Conservation (phyloP, 2,797 vertebrate species). For the Natrix natrix region DNA sequence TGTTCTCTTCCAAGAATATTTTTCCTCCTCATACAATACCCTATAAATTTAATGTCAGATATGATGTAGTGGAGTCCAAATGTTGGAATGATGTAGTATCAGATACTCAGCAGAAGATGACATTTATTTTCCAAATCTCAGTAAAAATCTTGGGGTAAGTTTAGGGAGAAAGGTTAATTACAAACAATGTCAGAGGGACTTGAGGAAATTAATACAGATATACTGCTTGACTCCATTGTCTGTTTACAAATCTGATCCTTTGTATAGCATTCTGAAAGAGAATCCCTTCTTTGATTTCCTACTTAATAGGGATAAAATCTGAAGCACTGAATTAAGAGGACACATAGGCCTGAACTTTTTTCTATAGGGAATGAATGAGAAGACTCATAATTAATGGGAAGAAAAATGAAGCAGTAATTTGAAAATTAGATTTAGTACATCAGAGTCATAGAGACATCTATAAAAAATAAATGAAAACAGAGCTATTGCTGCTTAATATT, state of each 20-base stretch:
- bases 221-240: background rate
- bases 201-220: background rate
- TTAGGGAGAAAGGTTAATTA: background rate
- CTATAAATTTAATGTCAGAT: background rate
- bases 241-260: constrained; percentile 10
- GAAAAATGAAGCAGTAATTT: background rate
- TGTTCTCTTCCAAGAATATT: background rate
- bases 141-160: background rate
- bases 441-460: constrained; percentile 46
- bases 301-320: background rate
- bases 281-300: background rate
- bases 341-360: background rate
- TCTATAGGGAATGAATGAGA: background rate
- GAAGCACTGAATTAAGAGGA: background rate
- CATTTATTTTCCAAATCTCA: background rate
- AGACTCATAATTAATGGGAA: constrained; percentile 12
- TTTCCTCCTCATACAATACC: background rate
- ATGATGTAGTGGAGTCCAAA: background rate
- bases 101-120: background rate
- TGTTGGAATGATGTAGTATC: background rate
- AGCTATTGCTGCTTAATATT: constrained; percentile 39
- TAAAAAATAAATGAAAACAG: constrained; percentile 53
- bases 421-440: constrained; percentile 55
- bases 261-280: background rate
- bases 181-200: background rate